Conservation (phyloP, 2,113 vertebrate genomes). For the Ginglymostoma cirratum region DNA sequence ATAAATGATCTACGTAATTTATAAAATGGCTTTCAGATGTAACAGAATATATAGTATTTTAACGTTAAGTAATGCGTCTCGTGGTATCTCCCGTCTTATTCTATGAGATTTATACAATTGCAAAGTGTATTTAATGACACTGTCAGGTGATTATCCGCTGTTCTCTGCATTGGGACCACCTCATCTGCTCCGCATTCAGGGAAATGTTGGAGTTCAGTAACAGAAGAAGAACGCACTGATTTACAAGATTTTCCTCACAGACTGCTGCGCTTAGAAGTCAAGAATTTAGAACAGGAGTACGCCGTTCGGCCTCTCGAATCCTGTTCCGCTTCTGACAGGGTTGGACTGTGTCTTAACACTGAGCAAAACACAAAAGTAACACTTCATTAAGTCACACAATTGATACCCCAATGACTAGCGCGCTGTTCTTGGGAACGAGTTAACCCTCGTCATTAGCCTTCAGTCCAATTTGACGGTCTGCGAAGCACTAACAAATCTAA, state of each 20-base stretch:
- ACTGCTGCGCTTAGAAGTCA: neutral
- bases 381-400: neutral
- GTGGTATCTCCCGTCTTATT: neutral
- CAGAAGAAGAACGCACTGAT: neutral
- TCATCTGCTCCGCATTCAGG: neutral
- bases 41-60: conserved; percentile 32
- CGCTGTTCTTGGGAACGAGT: no score
- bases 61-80: conserved; percentile 5
- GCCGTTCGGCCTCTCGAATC: no score
- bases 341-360: neutral
- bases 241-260: neutral
- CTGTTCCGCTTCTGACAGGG: neutral
- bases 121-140: neutral
- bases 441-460: no score
- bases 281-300: no score
- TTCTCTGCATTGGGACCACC: neutral
- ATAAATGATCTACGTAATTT: conserved; percentile 32
- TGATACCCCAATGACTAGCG: neutral
- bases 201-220: neutral
- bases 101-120: neutral
- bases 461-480: neutral
- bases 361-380: neutral
- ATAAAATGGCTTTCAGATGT: conserved; percentile 23
- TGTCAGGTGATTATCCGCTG: neutral
- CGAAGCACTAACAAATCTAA: neutral